Base-by-base conservation (phyloP, 1,140 invertebrate species). In the Amphibalanus amphitrite region DNA sequence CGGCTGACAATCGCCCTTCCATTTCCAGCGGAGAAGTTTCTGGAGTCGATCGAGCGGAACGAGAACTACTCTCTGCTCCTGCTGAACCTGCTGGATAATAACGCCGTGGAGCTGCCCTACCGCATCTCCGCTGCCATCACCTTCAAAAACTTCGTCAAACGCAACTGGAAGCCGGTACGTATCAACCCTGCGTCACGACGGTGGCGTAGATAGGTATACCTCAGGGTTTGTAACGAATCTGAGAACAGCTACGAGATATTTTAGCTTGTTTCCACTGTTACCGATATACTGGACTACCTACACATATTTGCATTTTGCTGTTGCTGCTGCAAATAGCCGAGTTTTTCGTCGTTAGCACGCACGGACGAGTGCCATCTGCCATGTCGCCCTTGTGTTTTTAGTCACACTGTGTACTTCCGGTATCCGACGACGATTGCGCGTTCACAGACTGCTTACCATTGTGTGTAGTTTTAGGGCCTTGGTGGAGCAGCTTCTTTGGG, bases 91-190 rank as follows among this genome's bases (percentile, higher is more conserved):
- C 86, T 97, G 71, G 88, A 92, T 74, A 79, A 84, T 30, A 74
- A 77, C 73, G 86, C 88, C 74, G 82, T 89, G 29, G 89, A 93
- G 74, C 81, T 89, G 73, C 90, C 72, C 26, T 71, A 68, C 25
- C 78, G 89, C 10, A 90, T 97, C 69, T 89, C 93, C 59, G 92
- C 91, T 69, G 88, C 94, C 67, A 89, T 98, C 75, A 89, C 90
- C 25, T 96, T 99, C 77, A 99, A 99, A 80, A 99, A 99, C 81
- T 96, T 89, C 80, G 87, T 97, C 10, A 97, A 97, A 80, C 83
- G 92, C 71, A 95, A 97, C 82, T 99, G 96, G 96, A 85, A 86
- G 82, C 83, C 90, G 76, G 91, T 93, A 83, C 83, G 86, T 85
- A 75, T 69, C 69, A 71, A 33, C 38, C 23, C 3, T 3, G 0